Evolutionary conservation across 2,888 invertebrate species (phyloP).

Genomic region (Lumbricus terrestris): DNA sequence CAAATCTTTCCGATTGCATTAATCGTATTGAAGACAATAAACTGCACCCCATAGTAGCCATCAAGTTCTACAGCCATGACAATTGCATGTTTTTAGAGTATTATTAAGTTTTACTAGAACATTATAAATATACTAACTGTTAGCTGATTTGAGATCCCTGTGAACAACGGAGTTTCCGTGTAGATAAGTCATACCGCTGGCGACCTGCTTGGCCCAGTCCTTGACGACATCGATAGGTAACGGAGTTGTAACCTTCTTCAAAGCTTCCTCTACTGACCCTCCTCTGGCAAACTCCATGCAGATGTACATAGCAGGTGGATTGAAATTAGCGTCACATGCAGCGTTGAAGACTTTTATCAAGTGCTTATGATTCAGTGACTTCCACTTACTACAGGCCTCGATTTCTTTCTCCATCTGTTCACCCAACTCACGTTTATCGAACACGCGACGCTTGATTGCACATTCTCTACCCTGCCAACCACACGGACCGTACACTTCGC

Average conservation of each 20-base stretch:
- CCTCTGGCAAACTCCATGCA: not conserved
- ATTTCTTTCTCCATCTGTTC: not conserved
- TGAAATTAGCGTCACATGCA: not conserved
- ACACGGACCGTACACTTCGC: not conserved
- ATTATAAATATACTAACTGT: not conserved
- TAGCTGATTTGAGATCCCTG: constrained; percentile 3
- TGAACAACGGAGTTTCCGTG: not conserved
- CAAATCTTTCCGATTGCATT: not conserved
- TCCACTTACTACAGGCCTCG: not conserved
- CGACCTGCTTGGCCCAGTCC: not conserved
- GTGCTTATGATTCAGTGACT: not conserved
- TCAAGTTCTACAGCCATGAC: not conserved
- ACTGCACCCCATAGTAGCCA: not conserved
- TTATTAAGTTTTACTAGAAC: not conserved
- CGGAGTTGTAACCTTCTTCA: not conserved
- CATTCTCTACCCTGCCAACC: not conserved
- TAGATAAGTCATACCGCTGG: not conserved
- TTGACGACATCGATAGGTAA: not conserved
- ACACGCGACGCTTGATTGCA: not conserved
- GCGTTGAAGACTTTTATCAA: not conserved
- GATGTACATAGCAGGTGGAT: not conserved
- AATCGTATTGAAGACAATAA: no score
- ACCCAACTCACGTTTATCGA: not conserved
- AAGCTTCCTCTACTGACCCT: not conserved
- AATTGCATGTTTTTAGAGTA: no score